Conservation (phyloP, 2,888 invertebrate species). For the Temnothorax rugatulus region DNA sequence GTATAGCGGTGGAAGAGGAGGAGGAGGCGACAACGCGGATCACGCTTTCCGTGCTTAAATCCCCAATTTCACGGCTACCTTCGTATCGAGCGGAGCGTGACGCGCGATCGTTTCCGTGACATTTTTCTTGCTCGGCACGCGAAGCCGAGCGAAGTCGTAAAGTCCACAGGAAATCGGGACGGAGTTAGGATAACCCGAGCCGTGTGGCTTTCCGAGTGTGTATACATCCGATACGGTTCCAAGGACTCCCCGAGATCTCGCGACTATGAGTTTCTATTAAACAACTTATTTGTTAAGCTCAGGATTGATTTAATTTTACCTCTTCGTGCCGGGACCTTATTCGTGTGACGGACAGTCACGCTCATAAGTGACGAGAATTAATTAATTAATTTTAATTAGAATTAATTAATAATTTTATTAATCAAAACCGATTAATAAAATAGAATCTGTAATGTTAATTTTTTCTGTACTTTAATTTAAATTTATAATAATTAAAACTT, state of each 20-base stretch:
- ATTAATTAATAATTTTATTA: too few relatives aligned
- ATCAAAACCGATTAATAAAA: background rate
- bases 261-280: slow-evolving; percentile 39
- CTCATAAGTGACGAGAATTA: background rate
- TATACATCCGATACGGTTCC: slow-evolving; percentile 26
- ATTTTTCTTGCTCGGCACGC: slow-evolving; percentile 68
- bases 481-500: background rate
- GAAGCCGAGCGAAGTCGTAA: slow-evolving; percentile 53
- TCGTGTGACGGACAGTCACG: slow-evolving; percentile 6
- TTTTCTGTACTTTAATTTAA: background rate
- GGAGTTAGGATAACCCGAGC: slow-evolving; percentile 53
- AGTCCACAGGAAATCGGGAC: slow-evolving; percentile 61
- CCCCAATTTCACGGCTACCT: slow-evolving; percentile 74
- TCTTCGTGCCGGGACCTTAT: background rate
- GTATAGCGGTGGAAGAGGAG: slow-evolving; percentile 40
- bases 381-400: too few relatives aligned
- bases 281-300: slow-evolving; percentile 32
- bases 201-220: slow-evolving; percentile 41
- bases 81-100: slow-evolving; percentile 68
- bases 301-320: slow-evolving; percentile 34
- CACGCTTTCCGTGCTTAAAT: slow-evolving; percentile 64
- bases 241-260: slow-evolving; percentile 25
- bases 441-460: background rate
- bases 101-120: slow-evolving; percentile 66
- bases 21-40: slow-evolving; percentile 55